Conservation (phyloP, 2,797 vertebrate genomes). For the Anguilla pacifica region DNA sequence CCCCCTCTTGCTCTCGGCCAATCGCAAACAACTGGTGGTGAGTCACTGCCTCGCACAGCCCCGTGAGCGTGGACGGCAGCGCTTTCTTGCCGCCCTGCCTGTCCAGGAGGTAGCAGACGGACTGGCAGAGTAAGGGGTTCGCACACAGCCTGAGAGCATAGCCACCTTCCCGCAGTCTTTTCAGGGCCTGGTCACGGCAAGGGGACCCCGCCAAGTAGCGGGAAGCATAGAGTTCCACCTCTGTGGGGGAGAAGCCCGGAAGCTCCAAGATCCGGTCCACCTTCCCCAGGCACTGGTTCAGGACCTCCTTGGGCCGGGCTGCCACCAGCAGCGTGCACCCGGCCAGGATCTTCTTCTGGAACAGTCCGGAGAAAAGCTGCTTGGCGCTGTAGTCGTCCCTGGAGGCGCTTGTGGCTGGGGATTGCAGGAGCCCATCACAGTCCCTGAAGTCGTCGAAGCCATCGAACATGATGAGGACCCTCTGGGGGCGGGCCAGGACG, state of each 20-base stretch:
- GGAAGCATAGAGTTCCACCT: constrained; percentile 72
- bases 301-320: constrained; percentile 75
- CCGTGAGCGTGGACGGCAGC: constrained; percentile 81
- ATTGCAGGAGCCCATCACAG: constrained; percentile 72
- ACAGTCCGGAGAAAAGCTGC: constrained; percentile 79
- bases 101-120: constrained; percentile 77
- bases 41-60: constrained; percentile 74
- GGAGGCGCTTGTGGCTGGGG: constrained; percentile 53
- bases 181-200: constrained; percentile 53
- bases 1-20: neutral
- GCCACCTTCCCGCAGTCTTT: constrained; percentile 61
- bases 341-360: constrained; percentile 81
- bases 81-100: constrained; percentile 42
- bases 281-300: constrained; percentile 76
- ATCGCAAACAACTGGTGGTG: constrained; percentile 57
- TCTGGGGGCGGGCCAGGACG: constrained; percentile 72
- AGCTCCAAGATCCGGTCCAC: constrained; percentile 80
- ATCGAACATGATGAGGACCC: constrained; percentile 85
- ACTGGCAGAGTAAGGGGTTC: constrained; percentile 79
- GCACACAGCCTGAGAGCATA: constrained; percentile 80
- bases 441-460: constrained; percentile 79
- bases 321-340: constrained; percentile 84
- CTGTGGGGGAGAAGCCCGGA: constrained; percentile 74
- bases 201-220: constrained; percentile 70
- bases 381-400: constrained; percentile 63